Conservation (phyloP, 2,113 vertebrate species). For the Pterocles orientalis region DNA sequence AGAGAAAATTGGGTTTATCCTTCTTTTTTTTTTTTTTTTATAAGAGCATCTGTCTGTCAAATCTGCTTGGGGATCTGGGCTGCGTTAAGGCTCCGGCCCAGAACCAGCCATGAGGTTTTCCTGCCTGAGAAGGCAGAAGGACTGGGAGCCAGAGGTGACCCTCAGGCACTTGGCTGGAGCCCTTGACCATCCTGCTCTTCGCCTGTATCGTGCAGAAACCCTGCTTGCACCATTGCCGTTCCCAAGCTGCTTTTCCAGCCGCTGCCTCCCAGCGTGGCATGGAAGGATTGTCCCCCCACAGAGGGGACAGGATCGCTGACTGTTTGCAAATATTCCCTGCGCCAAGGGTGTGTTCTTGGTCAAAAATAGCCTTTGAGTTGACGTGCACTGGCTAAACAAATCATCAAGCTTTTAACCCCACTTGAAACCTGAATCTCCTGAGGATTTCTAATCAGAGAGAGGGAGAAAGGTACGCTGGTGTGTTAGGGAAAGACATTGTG, state of each 20-base stretch:
- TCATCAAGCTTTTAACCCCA: slow-evolving; percentile 36
- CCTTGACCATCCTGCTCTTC: not conserved
- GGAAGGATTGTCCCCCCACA: not conserved
- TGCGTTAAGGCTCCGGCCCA: not conserved
- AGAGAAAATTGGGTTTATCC: not conserved
- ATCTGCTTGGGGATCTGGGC: not conserved
- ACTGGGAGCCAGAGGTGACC: not conserved
- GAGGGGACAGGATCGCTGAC: not conserved
- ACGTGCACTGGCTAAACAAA: slow-evolving; percentile 25
- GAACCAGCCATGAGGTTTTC: not conserved
- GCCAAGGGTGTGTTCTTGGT: not conserved
- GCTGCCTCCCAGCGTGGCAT: not conserved
- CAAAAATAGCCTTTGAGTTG: slow-evolving; percentile 47
- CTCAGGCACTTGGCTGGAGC: not conserved
- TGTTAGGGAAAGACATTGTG: not conserved
- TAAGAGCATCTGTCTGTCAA: not conserved
- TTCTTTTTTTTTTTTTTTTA: not conserved
- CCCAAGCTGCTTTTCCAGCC: not conserved
- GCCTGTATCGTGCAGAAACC: not conserved
- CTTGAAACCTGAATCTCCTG: slow-evolving; percentile 10
- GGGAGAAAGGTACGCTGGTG: not conserved
- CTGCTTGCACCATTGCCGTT: not conserved
- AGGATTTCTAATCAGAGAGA: not conserved
- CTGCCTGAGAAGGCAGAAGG: not conserved
- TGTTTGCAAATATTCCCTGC: slow-evolving; percentile 8